Evolutionary conservation across 2,113 vertebrate species (phyloP).

Genomic region (Tupaia chinensis): DNA sequence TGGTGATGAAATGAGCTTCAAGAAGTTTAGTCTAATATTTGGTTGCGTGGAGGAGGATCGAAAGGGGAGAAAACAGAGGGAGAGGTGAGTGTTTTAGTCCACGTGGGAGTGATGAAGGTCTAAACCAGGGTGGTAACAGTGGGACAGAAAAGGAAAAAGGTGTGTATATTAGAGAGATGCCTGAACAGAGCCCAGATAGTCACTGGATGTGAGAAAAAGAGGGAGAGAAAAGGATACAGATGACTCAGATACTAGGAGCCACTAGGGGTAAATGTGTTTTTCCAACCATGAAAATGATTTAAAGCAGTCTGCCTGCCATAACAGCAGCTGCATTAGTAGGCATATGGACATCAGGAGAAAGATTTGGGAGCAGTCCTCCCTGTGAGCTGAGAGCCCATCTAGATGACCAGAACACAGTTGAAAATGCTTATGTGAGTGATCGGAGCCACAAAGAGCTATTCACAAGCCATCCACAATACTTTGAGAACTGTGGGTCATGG

Average conservation of each 20-base stretch:
- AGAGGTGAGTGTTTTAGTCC: neutral
- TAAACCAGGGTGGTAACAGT: neutral
- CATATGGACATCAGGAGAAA: neutral
- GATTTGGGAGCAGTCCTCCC: neutral
- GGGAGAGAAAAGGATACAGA: neutral
- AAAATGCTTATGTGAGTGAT: neutral
- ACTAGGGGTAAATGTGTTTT: neutral
- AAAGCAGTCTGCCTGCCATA: neutral
- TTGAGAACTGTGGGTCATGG: neutral
- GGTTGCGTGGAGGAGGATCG: neutral
- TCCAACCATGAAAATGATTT: neutral
- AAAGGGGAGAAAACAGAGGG: neutral
- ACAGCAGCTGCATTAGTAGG: neutral
- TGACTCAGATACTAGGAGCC: neutral
- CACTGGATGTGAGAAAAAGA: neutral
- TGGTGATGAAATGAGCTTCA: neutral
- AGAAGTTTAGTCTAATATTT: neutral
- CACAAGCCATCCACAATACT: neutral
- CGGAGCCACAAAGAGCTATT: neutral
- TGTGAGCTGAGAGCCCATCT: neutral
- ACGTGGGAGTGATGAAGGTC: neutral
- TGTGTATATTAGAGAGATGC: neutral
- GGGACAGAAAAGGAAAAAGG: neutral
- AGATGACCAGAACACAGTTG: neutral
- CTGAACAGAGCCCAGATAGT: neutral